Percentiles rank a stretch among this genome's conserved stretches.
These are phyloP conservation scores for Papilio aristodemus DNA, from an alignment of 1,140 invertebrate species.

Conservation along the genomic window DNA sequence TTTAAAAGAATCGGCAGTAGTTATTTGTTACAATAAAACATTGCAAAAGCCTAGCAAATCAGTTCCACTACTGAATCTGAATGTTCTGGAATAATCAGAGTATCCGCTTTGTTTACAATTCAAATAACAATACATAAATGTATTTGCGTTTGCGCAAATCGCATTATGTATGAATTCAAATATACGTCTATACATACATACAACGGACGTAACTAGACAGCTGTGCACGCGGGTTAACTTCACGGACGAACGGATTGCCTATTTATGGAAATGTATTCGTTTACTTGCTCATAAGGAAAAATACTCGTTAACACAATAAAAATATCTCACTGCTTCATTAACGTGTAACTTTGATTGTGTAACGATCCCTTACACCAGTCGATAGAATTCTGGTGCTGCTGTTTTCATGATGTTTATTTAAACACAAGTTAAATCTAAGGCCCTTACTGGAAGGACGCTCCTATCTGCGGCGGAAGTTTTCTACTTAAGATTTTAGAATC, in stretches of 20 bases:
- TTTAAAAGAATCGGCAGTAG: neutral
- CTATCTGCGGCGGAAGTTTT: too few species aligned
- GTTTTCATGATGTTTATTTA: too few species aligned
- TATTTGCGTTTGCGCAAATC: neutral
- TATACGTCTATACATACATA: conserved; percentile 18
- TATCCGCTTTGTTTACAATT: conserved; percentile 18
- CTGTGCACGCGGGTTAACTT: neutral
- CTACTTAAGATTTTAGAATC: too few species aligned
- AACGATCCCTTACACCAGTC: neutral
- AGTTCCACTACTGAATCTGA: neutral
- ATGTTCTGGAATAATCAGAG: conserved; percentile 21
- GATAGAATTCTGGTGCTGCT: too few species aligned
- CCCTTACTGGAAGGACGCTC: too few species aligned
- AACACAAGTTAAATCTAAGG: too few species aligned
- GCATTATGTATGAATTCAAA: neutral
- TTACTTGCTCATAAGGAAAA: conserved; percentile 5
- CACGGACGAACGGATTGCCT: neutral
- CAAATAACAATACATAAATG: conserved; percentile 22
- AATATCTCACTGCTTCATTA: neutral
- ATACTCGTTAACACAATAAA: neutral
- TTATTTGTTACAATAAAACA: neutral
- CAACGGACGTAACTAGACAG: neutral
- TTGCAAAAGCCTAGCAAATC: conserved; percentile 7
- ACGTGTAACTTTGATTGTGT: neutral
- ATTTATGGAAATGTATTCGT: conserved; percentile 19